Conservation (phyloP, 2,888 invertebrate genomes). For the Aphodius granarius region DNA sequence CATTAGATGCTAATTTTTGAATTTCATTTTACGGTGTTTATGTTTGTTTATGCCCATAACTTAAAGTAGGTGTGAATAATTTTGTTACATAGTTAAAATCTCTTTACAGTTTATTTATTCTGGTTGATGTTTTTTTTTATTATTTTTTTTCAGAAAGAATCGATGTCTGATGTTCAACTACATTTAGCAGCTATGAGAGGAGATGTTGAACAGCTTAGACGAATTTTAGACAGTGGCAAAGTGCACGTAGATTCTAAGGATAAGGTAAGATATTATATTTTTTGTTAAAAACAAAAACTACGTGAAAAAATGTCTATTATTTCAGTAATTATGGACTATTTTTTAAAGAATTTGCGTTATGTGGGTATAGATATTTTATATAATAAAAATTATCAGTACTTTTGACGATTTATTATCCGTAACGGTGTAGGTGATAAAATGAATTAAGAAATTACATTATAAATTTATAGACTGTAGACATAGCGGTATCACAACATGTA, state of each 20-base stretch:
- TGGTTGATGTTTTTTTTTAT: conserved; percentile 2
- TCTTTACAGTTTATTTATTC: not conserved
- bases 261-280: conserved; percentile 74
- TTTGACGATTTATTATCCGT: too few species aligned
- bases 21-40: not conserved
- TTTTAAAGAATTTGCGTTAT: too few species aligned
- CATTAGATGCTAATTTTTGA: not conserved
- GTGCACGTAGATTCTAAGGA: conserved; percentile 95
- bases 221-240: conserved; percentile 86
- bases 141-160: conserved; percentile 74
- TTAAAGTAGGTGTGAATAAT: not conserved
- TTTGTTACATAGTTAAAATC: not conserved
- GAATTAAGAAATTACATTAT: too few species aligned
- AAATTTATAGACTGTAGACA: too few species aligned
- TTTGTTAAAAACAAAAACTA: too few species aligned
- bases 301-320: too few species aligned
- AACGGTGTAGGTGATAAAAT: too few species aligned
- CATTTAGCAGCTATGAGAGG: conserved; percentile 89
- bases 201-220: conserved; percentile 73
- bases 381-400: too few species aligned
- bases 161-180: conserved; percentile 88
- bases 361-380: too few species aligned
- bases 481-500: too few species aligned
- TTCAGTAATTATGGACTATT: too few species aligned
- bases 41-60: conserved; percentile 8